These are phyloP conservation scores for Chaetogeoica ovagalla DNA, from an alignment of 2,888 invertebrate genomes.

Conservation along the genomic window DNA sequence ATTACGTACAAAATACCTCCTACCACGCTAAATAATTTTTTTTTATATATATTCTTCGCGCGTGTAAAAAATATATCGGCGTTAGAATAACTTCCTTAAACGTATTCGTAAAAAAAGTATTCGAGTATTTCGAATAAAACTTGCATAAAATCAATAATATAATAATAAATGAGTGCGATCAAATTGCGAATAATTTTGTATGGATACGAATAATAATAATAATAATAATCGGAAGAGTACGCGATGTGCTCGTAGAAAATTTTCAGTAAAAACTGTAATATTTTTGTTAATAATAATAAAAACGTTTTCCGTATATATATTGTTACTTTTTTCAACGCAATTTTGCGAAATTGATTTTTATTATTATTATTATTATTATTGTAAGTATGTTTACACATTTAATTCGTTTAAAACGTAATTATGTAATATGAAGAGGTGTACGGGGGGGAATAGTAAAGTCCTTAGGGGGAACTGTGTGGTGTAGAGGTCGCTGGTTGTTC, in stretches of 20 bases:
- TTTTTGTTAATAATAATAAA: too few relatives aligned
- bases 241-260: too few relatives aligned
- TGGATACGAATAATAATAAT: too few relatives aligned
- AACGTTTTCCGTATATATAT: not conserved
- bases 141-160: not conserved
- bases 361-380: not conserved
- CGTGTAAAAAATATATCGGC: not conserved
- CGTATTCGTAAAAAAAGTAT: not conserved
- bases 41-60: not conserved
- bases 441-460: not conserved
- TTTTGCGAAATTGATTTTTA: not conserved
- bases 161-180: too few relatives aligned
- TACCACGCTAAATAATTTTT: not conserved
- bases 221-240: too few relatives aligned
- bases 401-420: constrained; percentile 8
- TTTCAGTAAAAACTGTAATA: too few relatives aligned
- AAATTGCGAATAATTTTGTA: too few relatives aligned
- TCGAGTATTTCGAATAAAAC: not conserved
- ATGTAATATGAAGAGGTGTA: not conserved
- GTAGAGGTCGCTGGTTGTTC: constrained; percentile 48
- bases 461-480: not conserved
- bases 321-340: not conserved
- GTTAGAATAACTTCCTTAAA: not conserved
- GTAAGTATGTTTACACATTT: not conserved
- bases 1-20: not conserved